Percentiles rank a stretch among this genome's conserved stretches.
These are phyloP conservation scores for Reticulitermes lucifugus DNA, from an alignment of 2,888 invertebrate species.

Conservation along the genomic window DNA sequence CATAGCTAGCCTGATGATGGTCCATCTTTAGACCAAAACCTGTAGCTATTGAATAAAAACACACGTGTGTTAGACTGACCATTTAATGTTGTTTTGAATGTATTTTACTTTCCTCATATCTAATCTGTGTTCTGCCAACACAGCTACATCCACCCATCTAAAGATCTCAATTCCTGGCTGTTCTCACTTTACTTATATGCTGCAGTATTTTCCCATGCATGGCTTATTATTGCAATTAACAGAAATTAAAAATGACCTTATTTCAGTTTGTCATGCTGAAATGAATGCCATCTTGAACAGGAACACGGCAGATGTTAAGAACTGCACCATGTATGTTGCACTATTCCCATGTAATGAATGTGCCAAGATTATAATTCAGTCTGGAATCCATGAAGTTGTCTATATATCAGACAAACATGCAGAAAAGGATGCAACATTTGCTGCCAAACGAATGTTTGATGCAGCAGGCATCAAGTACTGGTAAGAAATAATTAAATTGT, in stretches of 20 bases:
- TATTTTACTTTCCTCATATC: too few relatives aligned
- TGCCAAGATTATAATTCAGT: conserved; percentile 95
- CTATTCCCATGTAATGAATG: conserved; percentile 98
- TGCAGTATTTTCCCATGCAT: too few relatives aligned
- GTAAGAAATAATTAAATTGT: conserved; percentile 60
- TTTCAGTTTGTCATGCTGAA: conserved; percentile 95
- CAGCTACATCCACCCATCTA: too few relatives aligned
- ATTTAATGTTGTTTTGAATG: too few relatives aligned
- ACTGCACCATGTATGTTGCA: conserved; percentile 88
- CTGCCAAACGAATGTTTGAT: conserved; percentile 86
- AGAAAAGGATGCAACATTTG: conserved; percentile 74
- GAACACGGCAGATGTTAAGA: conserved; percentile 80
- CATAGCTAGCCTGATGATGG: too few relatives aligned
- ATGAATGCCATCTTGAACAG: conserved; percentile 96
- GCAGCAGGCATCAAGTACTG: conserved; percentile 78
- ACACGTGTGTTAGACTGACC: too few relatives aligned
- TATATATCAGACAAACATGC: conserved; percentile 88
- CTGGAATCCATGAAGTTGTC: conserved; percentile 83
- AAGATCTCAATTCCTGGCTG: too few relatives aligned
- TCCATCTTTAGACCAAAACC: too few relatives aligned
- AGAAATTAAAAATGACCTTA: background rate
- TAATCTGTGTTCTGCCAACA: too few relatives aligned
- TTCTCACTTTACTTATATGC: too few relatives aligned
- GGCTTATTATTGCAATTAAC: too few relatives aligned
- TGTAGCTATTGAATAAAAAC: too few relatives aligned